Conservation (phyloP, 2,888 invertebrate genomes). For the Schizaphis graminum region DNA sequence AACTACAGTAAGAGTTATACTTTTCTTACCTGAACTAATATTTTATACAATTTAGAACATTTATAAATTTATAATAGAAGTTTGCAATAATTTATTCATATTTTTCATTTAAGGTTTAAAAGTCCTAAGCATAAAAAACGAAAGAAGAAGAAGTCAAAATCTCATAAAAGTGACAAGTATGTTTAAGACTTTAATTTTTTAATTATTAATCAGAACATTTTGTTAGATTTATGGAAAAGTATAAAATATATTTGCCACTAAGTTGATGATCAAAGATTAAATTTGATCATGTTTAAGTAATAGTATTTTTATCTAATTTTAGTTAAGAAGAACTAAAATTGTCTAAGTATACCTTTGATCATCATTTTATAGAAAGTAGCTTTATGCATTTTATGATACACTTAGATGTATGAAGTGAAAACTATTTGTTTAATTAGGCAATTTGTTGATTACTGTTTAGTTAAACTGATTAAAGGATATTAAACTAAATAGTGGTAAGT, state of each 20-base stretch:
- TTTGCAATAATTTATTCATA: conserved; percentile 22
- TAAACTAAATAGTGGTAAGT: conserved; percentile 66
- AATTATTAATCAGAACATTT: conserved; percentile 34
- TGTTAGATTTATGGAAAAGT: conserved; percentile 52
- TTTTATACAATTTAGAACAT: conserved; percentile 47
- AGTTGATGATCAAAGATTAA: conserved; percentile 64
- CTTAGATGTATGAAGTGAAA: conserved; percentile 59
- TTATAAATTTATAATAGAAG: conserved; percentile 26
- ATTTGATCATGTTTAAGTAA: conserved; percentile 48
- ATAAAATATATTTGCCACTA: conserved; percentile 41
- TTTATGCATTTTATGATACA: conserved; percentile 57
- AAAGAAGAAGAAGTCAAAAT: conserved; percentile 81
- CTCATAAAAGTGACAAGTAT: conserved; percentile 78
- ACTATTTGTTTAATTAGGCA: conserved; percentile 65
- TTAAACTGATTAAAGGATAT: conserved; percentile 66
- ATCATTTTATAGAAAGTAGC: conserved; percentile 59
- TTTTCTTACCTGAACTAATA: conserved; percentile 40
- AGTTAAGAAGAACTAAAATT: conserved; percentile 59
- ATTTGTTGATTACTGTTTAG: conserved; percentile 66
- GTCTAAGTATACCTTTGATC: conserved; percentile 62
- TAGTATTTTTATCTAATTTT: conserved; percentile 58
- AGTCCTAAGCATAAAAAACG: conserved; percentile 73
- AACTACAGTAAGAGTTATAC: conserved; percentile 49
- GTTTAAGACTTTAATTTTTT: conserved; percentile 17
- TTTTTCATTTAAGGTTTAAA: conserved; percentile 68